Base-by-base conservation (phyloP, 2,888 invertebrate species). In the Carcina quercana region DNA sequence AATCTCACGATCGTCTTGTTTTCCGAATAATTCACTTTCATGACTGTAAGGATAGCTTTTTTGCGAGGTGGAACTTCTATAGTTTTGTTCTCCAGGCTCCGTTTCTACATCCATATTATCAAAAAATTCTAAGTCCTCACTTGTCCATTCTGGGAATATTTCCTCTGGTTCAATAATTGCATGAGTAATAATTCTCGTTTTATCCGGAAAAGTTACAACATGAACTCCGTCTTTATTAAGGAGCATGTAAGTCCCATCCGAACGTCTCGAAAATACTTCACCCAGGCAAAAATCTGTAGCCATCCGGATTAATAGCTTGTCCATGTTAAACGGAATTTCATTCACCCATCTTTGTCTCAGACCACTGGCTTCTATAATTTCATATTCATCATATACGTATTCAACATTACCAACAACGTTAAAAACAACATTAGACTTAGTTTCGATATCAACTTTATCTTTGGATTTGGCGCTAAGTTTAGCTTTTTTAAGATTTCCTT, bases 211-310 rank as follows among this genome's bases (percentile, higher is more conserved):
- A 15, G 76, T 74, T 7, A 72, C 68, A 4, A 74, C 42, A 25
- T 68, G 66, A 37, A 70, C 37, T 7, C 84, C 82, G 42, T 79
- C 65, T 49, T 71, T 71, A 51, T 76, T 80, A n/a, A 76, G 41
- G 22, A 83, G 51, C 29, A 53, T 58, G 45, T 58, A 60, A 4
- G 75, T 79, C 3, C 82, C 83, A 52, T 80, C 83, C 63, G 72
- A 72, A 12, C 82, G 64, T 17, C 67, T 72, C 3, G 76, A 69
- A 56, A 72, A 80, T 38, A 80, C 50, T 58, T 84, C 82, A 7
- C 71, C 73, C 26, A 70, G 40, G 37, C 63, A 68, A 52, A 60
- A 78, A 52, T 84, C 80, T 8, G 74, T 74, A n/a, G 78, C 78
- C 8, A 74, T 78, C 34, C 69, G 64, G 28, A 72, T 62, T 2